Evolutionary conservation across 2,888 invertebrate species (phyloP), one percentile per base, ranked within the genome.

Genomic region (Lasioglossum zephyrum): DNA sequence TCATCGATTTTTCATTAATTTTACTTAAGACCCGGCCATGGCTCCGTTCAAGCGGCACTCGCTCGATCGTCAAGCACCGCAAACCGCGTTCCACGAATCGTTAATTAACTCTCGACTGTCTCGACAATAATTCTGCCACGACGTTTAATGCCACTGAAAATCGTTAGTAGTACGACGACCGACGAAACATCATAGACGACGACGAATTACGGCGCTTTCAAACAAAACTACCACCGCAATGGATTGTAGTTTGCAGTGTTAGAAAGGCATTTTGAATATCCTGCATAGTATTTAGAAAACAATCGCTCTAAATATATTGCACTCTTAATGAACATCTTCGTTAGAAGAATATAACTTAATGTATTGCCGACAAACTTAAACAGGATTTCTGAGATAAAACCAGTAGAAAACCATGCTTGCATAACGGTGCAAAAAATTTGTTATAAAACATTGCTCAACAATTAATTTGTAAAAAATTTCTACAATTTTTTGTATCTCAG

Each of bases 1-100:
- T 39, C 44, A 82, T 85, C 79, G 84, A 75, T 76, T 82, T 82
- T 85, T 82, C 83, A 79, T 82, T 82, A 69, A 79, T 79, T 82
- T 74, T 57, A 39, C 77, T 83, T 74, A 70, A 82, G 82, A 74
- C 47, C 69, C 53, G n/a, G 39, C 41, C 26, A 69, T 31, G 36
- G 22, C 60, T 57, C 57, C 74, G 66, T 66, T 69, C 79, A 53
- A 53, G 73, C 66, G 73, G 57, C 57, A 13, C 47, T 70, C 26
- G 22, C 22, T 31, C 66, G 80, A 76, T 44, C 66, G 36, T n/a
- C 39, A 39, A 5, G 75, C 49, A 26, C 76, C 76, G 66, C 77
- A 69, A n/a, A 31, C 49, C 69, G 66, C 49, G 63, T 57, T 53
- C 53, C 31, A 44, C 57, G 57, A 60, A 79, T 74, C 82, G 74